These are phyloP conservation scores for Myiozetetes cayanensis DNA, from an alignment of 2,113 vertebrate species.

Conservation along the genomic window DNA sequence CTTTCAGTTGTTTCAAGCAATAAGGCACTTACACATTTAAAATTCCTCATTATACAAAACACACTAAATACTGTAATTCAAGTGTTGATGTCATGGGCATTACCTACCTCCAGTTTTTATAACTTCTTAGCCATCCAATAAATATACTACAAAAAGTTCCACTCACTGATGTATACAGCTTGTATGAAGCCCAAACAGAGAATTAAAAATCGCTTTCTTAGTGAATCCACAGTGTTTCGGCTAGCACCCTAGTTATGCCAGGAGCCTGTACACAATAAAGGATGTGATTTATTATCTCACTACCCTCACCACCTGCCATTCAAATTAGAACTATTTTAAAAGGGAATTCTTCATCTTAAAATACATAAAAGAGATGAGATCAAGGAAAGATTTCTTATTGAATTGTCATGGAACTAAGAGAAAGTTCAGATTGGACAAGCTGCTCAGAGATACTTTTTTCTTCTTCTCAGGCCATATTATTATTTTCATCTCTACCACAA, in stretches of 20 bases:
- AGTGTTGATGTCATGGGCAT: background rate
- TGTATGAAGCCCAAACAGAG: background rate
- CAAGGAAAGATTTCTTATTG: background rate
- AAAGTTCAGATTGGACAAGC: background rate
- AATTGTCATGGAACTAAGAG: background rate
- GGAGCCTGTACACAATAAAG: background rate
- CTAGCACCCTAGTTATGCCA: background rate
- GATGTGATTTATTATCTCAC: background rate
- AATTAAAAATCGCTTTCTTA: background rate
- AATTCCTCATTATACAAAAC: slow-evolving; percentile 18
- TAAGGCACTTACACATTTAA: slow-evolving; percentile 76
- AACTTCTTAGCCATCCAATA: background rate
- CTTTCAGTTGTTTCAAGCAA: slow-evolving; percentile 11
- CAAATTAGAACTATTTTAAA: background rate
- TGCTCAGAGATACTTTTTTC: background rate
- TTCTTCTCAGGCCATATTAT: background rate
- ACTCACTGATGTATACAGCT: background rate
- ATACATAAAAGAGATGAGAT: background rate
- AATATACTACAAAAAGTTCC: background rate
- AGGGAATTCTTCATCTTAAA: background rate
- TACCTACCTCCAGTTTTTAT: background rate
- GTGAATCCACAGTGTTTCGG: background rate
- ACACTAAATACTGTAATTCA: slow-evolving; percentile 46
- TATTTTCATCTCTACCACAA: background rate
- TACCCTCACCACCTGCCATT: background rate